Evolutionary conservation across 2,888 invertebrate species (phyloP), one percentile per base, ranked within the genome.

Genomic region (Drosophila lacicola): DNA sequence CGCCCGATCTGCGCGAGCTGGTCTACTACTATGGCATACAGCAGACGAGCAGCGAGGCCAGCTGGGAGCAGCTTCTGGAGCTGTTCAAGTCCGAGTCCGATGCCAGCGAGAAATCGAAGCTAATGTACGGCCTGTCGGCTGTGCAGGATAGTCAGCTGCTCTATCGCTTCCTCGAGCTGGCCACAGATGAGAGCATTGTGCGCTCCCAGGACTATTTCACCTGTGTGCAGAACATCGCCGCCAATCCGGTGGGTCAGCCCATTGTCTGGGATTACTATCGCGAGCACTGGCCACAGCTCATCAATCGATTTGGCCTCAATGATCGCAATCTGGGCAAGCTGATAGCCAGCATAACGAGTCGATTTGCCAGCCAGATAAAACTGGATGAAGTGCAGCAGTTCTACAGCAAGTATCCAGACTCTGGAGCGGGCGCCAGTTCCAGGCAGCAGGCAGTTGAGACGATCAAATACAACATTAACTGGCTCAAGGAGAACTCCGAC

Each of bases 221-320:
- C 0, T 95, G 96, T 36, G 85, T 98, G 0, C 90, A 91, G 0
- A 92, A 93, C 55, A 95, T 98, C 49, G 94, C 96, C 0, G 84
- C 80, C 0, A 98, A 97, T 92, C 95, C 96, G 0, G 93, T 94
- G 0, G 98, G 97, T 13, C 94, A 94, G 0, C 91, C 94, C 0
- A 90, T 97, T 0, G 95, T 96, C 0, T 98, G 98, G 98, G 95
- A 96, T 82, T 96, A 96, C 93, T 95, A 97, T 5, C 94, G 97
- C 13, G 93, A 94, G 25, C 94, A 96, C 74, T 98, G 97, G 96
- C 93, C 94, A 2, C 91, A 94, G 25, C 92, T 98, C 0, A 95
- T 96, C 0, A 93, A 95, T 0, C 94, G 96, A 55, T 98, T 97
- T 91, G 95, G 96, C 0, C 91, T 97, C 10, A 97, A 96, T 90